A percentile compares a stretch with the other conserved stretches of the same genome.
phyloP scores from a whole-genome alignment of 2,888 invertebrate genomes.

The Drosophila bunnanda region DNA sequence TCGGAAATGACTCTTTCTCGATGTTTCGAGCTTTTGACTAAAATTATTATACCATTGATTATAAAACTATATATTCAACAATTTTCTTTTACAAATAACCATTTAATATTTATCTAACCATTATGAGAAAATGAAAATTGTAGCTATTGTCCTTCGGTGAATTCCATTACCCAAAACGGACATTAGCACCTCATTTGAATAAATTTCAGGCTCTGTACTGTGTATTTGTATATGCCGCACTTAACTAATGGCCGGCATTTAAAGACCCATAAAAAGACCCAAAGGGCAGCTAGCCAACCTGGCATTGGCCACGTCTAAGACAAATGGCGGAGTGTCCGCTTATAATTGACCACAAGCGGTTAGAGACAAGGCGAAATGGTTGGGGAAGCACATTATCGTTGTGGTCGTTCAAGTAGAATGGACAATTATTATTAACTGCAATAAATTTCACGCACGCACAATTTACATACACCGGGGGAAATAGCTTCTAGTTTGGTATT shows the following conservation, averaged over 20 bases:
- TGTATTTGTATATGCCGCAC: slow-evolving; percentile 45
- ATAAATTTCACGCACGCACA: slow-evolving; percentile 80
- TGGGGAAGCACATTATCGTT: slow-evolving; percentile 26
- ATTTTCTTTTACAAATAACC: background rate
- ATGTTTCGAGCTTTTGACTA: too few relatives aligned
- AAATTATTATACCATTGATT: too few relatives aligned
- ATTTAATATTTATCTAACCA: background rate
- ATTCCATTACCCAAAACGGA: slow-evolving; percentile 37
- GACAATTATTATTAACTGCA: slow-evolving; percentile 82
- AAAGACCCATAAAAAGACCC: slow-evolving; percentile 62
- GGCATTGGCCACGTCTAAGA: slow-evolving; percentile 62
- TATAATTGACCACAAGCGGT: slow-evolving; percentile 73
- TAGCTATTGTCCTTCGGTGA: background rate
- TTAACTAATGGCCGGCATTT: slow-evolving; percentile 67
- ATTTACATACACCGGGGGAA: slow-evolving; percentile 66
- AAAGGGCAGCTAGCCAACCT: slow-evolving; percentile 47
- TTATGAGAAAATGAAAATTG: background rate
- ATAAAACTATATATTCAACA: background rate
- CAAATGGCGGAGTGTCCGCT: slow-evolving; percentile 73
- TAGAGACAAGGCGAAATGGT: slow-evolving; percentile 25
- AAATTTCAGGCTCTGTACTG: slow-evolving; percentile 49
- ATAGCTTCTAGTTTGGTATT: background rate
- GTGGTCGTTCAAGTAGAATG: slow-evolving; percentile 70
- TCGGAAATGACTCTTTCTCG: too few relatives aligned
- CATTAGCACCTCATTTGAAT: slow-evolving; percentile 76